Conservation (phyloP, 2,797 vertebrate species). For the Acanthornis magna region DNA sequence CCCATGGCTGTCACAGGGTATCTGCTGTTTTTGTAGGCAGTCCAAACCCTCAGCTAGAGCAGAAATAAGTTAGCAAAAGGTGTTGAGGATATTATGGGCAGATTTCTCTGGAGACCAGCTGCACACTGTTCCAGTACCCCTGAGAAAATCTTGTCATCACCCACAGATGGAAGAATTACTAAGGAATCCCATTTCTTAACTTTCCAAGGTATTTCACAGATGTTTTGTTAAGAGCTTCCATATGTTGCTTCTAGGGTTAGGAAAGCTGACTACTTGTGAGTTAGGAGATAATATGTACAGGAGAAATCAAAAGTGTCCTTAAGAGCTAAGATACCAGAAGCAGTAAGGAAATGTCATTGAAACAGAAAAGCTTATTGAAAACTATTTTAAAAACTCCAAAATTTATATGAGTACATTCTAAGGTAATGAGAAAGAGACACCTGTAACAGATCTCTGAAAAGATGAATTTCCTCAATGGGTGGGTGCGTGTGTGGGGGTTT, state of each 20-base stretch:
- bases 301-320: neutral
- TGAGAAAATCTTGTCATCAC: neutral
- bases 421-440: neutral
- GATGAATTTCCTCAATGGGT: neutral
- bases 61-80: neutral
- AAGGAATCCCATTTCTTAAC: neutral
- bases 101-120: neutral
- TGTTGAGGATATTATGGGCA: neutral
- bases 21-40: neutral
- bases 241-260: neutral
- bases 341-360: neutral
- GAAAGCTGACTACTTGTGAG: neutral
- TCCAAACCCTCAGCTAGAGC: neutral
- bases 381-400: rapidly evolving
- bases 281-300: neutral
- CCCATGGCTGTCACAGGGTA: neutral
- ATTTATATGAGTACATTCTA: neutral
- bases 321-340: neutral
- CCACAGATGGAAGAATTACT: neutral
- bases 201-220: neutral
- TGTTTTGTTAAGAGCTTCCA: neutral
- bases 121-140: neutral
- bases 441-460: neutral
- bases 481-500: neutral
- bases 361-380: neutral